Evolutionary conservation across 2,888 invertebrate genomes (phyloP), one percentile per base, ranked within the genome.

Genomic region (Conops quadrifasciatus): DNA sequence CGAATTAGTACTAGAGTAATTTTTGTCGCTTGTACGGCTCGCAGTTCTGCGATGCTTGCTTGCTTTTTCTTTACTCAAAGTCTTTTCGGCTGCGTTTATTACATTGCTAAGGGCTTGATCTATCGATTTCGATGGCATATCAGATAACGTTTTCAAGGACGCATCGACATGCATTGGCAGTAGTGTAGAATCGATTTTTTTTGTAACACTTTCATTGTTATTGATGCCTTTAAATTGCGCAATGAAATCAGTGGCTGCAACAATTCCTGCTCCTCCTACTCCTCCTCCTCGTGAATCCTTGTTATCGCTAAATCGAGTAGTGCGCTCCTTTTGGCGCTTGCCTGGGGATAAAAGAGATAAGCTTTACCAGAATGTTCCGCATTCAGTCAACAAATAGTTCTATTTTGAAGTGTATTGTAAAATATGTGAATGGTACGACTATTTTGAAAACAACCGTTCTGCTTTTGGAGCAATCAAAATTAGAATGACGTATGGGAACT

Each of bases 281-380:
- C 36, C 36, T 7, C 36, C 36, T 64, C 64, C 71, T 77, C 77
- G 79, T 16, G 80, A 79, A 56, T 86, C 85, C 75, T 85, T 85
- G 56, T 83, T 84, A 75, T 85, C 85, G 76, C 85, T 86, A 68
- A 86, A 86, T 24, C 86, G 82, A 1, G 86, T 83, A 9, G 82
- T 84, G 13, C 86, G 81, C 74, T 85, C 85, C 69, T 82, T 84
- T 21, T 79, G 77, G 0, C 84, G 81, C 76, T 85, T 84, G 28
- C 84, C 86, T 84, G 72, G 28, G 70, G 71, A n/a, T 65, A 16
- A 71, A 73, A 74, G 64, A 67, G 68, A 71, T 64, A 60, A 58
- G 51, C 11, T 70, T 58, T 53, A 36, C 36, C 5, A 36, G 4
- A 9, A 7, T 4, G 9, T 36, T 9, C 36, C 4, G 9, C 9